Evolutionary conservation across 2,888 invertebrate species (phyloP).

Genomic region (Hetaerina titia): DNA sequence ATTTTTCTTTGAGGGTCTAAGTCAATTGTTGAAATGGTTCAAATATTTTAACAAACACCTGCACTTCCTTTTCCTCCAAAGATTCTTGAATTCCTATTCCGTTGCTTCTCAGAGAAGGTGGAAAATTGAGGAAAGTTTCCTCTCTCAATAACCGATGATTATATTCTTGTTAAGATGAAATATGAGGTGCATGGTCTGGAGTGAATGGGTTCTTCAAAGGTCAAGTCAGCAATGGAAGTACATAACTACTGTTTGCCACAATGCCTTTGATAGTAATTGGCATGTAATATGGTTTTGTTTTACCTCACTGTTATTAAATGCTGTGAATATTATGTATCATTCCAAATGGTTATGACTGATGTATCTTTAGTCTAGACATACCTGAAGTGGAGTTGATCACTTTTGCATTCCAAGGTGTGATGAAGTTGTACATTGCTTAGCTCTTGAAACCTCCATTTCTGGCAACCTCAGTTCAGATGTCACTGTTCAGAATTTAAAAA

Average conservation of each 20-base stretch:
- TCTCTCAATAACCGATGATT: background rate
- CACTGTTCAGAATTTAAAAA: background rate
- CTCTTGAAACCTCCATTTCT: background rate
- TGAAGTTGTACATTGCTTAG: background rate
- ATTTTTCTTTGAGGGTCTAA: background rate
- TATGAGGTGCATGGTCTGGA: background rate
- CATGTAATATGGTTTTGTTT: background rate
- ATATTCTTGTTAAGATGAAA: background rate
- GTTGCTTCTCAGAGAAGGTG: background rate
- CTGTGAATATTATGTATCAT: conserved; percentile 30
- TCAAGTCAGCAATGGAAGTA: background rate
- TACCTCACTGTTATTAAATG: background rate
- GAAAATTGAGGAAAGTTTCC: background rate
- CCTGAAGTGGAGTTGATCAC: background rate
- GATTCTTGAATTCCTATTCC: background rate
- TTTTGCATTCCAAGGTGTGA: background rate
- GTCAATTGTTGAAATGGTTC: background rate
- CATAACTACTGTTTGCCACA: background rate
- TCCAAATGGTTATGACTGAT: conserved; percentile 34
- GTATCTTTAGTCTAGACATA: background rate
- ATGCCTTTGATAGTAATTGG: background rate
- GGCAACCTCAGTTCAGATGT: background rate
- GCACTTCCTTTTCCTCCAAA: background rate
- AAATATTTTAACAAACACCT: background rate
- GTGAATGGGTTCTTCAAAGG: conserved; percentile 5